Evolutionary conservation across 2,888 invertebrate genomes (phyloP), one percentile per base, ranked within the genome.

Genomic region (Ormyrus rosae): DNA sequence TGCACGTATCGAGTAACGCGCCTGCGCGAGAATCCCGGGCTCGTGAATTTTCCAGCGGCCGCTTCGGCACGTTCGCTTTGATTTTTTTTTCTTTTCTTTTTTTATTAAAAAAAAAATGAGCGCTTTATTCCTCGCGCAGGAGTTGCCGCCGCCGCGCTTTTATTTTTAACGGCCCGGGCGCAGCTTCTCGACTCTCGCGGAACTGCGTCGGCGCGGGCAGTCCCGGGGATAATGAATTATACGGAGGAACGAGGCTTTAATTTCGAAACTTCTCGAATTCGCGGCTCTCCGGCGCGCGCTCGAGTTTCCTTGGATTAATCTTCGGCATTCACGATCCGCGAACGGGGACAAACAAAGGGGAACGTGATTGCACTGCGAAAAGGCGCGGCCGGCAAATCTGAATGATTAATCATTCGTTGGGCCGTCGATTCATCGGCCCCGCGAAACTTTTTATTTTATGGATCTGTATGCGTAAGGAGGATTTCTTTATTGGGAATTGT

Each of bases 1-100:
- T 48, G 46, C 51, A 34, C 9, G 46, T 48, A 64, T 13, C 46
- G 5, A 58, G 51, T 34, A 77, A 61, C 5, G 6, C 9, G 3
- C 10, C 45, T 45, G 10, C 45, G 46, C 13, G 64, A 13, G 19
- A 46, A 67, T 5, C 7, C 13, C 19, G 9, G 10, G 5, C 56
- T 74, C 58, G 72, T 80, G 63, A 76, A 80, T 77, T 81, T 69
- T 63, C 34, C 68, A 72, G 56, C 67, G 48, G 9, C 8, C 74
- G 64, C 76, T 70, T 77, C 64, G 80, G 71, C 80, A 76, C 72
- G 76, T 80, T 72, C 81, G 61, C 77, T 78, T 74, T 74, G 81
- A 81, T 78, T 81, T 80, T 75, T 80, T 80, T 19, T 19, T 19
- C 1, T 19, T 0, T 1, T 19, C 2, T 1, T 19, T 2, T 19